Evolutionary conservation across 2,113 vertebrate genomes (phyloP), one percentile per base, ranked within the genome.

Genomic region (Dissostichus mawsoni): DNA sequence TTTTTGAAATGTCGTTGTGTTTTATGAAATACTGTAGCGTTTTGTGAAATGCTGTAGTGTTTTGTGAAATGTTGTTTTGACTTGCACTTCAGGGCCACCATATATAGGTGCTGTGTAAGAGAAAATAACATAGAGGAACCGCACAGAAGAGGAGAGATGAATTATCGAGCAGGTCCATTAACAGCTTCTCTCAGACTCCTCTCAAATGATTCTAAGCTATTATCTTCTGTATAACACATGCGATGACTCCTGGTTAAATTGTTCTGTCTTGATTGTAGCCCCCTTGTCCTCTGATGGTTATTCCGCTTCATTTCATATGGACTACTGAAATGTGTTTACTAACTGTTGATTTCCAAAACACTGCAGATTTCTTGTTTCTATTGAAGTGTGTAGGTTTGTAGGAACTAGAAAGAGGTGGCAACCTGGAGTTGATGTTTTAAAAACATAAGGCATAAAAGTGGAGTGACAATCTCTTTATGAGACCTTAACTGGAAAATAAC

Each of bases 401-500:
- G 4, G 48, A 69, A 45, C 25, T 12, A 12, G 55, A 59, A 11
- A 69, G 36, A 20, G 16, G 36, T 7, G 33, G 3, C 51, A 50
- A 68, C 66, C 29, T 67, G 47, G 50, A 75, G 76, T 76, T 62
- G n/a, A 17, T 44, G 62, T 67, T 78, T 36, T 66, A 61, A 82
- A 85, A 78, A 44, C 71, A 44, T 20, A 20, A 58, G 80, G 74
- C 3, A 29, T 29, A 29, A 29, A 29, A 29, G 25, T 66, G 56
- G 70, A 84, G 58, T 75, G 72, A 69, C 78, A 80, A 75, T 82
- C 78, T 14, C 61, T 87, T 77, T 80, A 23, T 45, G 81, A 72
- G 85, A 84, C 65, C 20, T 29, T 79, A 76, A 80, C 67, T 68
- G 36, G 73, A 89, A 81, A 86, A 88, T 81, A 84, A 82, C 63